Evolutionary conservation across 35 echinoderm and acorn worm genomes (phyloP).

Genomic region (Stichopus chloronotus): DNA sequence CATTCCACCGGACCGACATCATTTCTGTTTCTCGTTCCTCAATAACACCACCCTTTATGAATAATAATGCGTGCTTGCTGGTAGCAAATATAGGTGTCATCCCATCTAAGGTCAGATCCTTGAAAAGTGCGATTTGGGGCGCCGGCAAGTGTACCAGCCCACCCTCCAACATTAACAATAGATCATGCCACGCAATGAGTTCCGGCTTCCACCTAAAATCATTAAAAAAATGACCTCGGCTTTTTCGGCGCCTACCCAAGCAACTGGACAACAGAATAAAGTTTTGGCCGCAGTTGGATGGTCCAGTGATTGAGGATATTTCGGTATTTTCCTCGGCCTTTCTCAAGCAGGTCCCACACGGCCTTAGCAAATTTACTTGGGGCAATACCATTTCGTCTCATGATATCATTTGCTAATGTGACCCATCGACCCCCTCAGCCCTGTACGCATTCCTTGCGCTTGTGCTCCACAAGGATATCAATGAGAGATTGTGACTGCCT

Average conservation of each 20-base stretch:
- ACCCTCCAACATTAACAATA: conserved; percentile 4
- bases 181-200: conserved; percentile 29
- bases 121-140: too few relatives aligned
- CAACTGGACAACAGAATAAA: too few relatives aligned
- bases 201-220: conserved; percentile 22
- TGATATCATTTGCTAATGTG: not conserved
- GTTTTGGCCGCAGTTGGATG: conserved; percentile 3
- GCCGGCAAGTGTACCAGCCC: too few relatives aligned
- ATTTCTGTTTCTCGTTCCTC: too few relatives aligned
- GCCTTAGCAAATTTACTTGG: not conserved
- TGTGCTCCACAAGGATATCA: too few relatives aligned
- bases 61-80: too few relatives aligned
- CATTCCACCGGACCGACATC: too few relatives aligned
- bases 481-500: too few relatives aligned
- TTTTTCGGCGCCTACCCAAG: not conserved
- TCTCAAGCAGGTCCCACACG: not conserved
- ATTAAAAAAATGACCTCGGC: conserved; percentile 30
- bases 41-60: too few relatives aligned
- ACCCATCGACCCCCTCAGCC: not conserved
- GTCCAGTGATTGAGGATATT: conserved; percentile 22
- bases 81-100: too few relatives aligned
- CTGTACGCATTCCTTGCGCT: too few relatives aligned
- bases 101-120: too few relatives aligned
- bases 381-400: not conserved
- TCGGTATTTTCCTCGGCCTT: conserved; percentile 15